Conservation (phyloP, 2,888 invertebrate genomes). For the Trissolcus brochymenae region DNA sequence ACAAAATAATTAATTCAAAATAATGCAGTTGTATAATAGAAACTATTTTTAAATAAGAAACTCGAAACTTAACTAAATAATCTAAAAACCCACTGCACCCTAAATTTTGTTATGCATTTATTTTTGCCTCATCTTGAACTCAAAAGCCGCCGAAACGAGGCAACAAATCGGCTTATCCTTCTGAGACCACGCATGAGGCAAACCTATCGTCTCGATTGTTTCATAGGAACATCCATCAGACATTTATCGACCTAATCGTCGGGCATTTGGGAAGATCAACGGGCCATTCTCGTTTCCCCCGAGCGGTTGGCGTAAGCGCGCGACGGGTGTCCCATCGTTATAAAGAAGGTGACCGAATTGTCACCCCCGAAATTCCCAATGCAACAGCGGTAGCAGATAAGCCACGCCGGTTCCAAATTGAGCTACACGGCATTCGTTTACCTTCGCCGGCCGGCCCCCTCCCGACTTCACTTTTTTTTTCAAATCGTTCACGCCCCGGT, state of each 20-base stretch:
- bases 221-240: conserved; percentile 51
- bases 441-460: conserved; percentile 50
- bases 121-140: not conserved
- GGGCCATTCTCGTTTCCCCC: conserved; percentile 48
- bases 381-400: conserved; percentile 59
- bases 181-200: conserved; percentile 20
- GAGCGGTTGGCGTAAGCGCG: conserved; percentile 62
- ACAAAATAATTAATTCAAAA: too few relatives aligned
- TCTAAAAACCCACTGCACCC: too few relatives aligned
- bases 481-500: conserved; percentile 71
- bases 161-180: conserved; percentile 37
- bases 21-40: too few relatives aligned
- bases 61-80: too few relatives aligned
- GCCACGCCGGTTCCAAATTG: conserved; percentile 44
- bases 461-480: conserved; percentile 51
- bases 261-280: conserved; percentile 31
- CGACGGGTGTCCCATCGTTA: conserved; percentile 66
- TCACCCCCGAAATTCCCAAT: conserved; percentile 68
- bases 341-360: conserved; percentile 73
- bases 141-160: conserved; percentile 22
- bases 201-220: conserved; percentile 37
- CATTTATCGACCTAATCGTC: conserved; percentile 49
- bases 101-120: not conserved
- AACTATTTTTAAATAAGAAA: too few relatives aligned
- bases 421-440: conserved; percentile 54